Evolutionary conservation across 2,113 vertebrate genomes (phyloP).

Genomic region (Anarrhichthys ocellatus): DNA sequence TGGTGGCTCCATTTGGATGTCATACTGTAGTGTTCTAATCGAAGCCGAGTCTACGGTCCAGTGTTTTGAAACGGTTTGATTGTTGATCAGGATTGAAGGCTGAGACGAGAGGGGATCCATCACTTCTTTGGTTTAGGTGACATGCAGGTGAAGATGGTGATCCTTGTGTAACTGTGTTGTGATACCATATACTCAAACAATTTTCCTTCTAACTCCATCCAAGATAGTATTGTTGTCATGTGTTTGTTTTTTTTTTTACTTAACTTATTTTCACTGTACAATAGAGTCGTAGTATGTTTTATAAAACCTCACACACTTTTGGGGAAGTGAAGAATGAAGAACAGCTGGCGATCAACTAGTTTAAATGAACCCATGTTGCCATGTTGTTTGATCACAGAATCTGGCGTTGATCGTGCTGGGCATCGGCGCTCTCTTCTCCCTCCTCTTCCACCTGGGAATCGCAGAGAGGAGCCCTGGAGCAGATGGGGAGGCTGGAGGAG

Average conservation of each 20-base stretch:
- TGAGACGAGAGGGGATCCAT: too few species aligned
- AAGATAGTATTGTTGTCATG: too few species aligned
- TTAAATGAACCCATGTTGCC: background rate
- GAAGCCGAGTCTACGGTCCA: too few species aligned
- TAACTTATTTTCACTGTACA: background rate
- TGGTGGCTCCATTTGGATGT: too few species aligned
- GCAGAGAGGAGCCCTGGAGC: constrained; percentile 72
- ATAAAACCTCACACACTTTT: background rate
- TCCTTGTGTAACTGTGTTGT: too few species aligned
- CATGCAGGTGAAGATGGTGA: too few species aligned
- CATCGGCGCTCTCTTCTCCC: constrained; percentile 85
- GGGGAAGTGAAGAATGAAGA: background rate
- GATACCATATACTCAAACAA: too few species aligned
- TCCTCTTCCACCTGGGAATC: constrained; percentile 94
- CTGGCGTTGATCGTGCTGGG: constrained; percentile 89
- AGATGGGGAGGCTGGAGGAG: constrained; percentile 44
- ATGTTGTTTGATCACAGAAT: constrained; percentile 78
- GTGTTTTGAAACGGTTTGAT: too few species aligned
- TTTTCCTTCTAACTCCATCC: too few species aligned
- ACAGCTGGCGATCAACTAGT: background rate
- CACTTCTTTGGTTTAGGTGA: too few species aligned
- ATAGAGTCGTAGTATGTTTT: background rate
- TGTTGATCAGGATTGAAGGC: too few species aligned
- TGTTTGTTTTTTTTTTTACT: background rate
- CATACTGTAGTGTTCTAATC: too few species aligned